Evolutionary conservation across 2,113 vertebrate genomes (phyloP), one percentile per base, ranked within the genome.

Genomic region (Spea bombifrons): DNA sequence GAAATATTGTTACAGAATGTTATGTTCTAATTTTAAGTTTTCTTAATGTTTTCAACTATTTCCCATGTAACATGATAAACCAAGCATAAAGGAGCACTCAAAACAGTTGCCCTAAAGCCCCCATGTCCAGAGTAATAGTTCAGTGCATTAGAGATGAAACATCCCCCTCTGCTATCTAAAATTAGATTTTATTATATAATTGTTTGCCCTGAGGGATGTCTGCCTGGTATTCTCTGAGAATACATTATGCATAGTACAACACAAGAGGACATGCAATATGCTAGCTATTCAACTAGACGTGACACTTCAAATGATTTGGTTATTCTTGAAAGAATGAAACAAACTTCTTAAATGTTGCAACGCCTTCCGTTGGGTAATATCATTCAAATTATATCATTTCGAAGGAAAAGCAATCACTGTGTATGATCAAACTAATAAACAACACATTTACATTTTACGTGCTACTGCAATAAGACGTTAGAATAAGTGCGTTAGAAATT

Each of bases 161-260:
- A 71, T 71, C 49, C 63, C 64, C 64, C 67, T 46, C 30, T 66
- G 68, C 71, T 80, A 80, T 80, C 71, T 80, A 74, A 80, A 80
- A 68, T 80, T 67, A 80, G 52, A 80, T 71, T 80, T 80, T 68
- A 66, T 80, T 74, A 74, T 80, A 55, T 80, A 80, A 80, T 67
- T 61, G 49, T 9, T 57, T 15, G 71, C 71, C 78, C 17, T 17
- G 55, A 73, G 71, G 63, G 65, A 73, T 65, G 47, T 61, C 53
- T 69, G 66, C 66, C 75, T 77, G 75, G 53, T 77, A 77, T 77
- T 49, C 55, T 63, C 75, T 46, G 66, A 71, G 66, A 70, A 77
- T 77, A 77, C 30, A 77, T 76, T 76, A 63, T 50, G 46, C 49
- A 48, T 65, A 55, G 45, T 55, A 76, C 75, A 71, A 17, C 48